Base-by-base conservation (phyloP, 2,888 invertebrate species). In the Rotaria macrura region DNA sequence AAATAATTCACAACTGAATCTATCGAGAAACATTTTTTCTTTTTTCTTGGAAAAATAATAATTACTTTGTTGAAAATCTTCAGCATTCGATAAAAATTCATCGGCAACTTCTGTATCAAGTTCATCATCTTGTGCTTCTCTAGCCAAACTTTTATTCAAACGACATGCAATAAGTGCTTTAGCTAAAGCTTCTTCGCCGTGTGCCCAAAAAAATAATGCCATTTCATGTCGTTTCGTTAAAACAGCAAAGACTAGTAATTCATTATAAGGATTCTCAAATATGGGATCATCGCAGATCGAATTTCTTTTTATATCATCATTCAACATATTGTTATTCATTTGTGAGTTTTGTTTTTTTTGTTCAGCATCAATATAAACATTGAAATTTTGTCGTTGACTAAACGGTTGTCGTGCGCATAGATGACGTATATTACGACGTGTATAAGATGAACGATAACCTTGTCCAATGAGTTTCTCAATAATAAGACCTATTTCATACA, bases 381-480 rank as follows among this genome's bases (percentile, higher is more conserved):
- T 79, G 10, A 43, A 43, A 79, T 79, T 79, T 43, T 79, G 74
- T 43, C 74, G 23, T 25, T 79, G 25, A 25, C 40, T 38, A 79
- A 43, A 20, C 12, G 74, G 23, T 43, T 79, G 74, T 43, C 74
- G 74, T 38, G 43, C 43, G 25, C 74, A 79, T 43, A 79, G 23
- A 79, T 79, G 74, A 43, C 74, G 74, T 43, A 79, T 43, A 23
- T 1, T 79, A 10, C 74, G 74, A 79, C 74, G 74, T 25, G 74
- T 79, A n/a, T 79, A 79, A 4, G 43, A 23, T 38, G 74, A 79
- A 79, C 74, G 74, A 79, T 79, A 79, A 43, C 74, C 97, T 87
- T 97, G 96, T 84, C 97, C 98, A 96, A 99, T 98, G 87, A 99
- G 93, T 92, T 97, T 97, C 91, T 98, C 97, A 89, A 99, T 95